Percentiles rank a stretch among this genome's conserved stretches.
phyloP scores from a whole-genome alignment of 2,888 invertebrate genomes.

The Oxycera nigricornis region DNA sequence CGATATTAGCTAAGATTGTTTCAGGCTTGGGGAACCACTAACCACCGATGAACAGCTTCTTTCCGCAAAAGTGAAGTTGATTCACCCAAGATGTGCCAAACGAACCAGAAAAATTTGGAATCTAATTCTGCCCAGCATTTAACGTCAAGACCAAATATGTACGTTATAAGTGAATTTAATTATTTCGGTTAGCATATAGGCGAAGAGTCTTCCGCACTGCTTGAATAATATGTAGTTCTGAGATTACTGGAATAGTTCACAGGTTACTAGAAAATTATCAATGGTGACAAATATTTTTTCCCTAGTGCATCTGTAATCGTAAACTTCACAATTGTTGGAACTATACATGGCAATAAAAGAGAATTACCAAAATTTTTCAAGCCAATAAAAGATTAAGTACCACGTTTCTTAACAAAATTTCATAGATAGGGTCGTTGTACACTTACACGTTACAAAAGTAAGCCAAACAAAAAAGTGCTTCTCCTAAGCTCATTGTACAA shows the following conservation, averaged over 20 bases:
- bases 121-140: neutral
- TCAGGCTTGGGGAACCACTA: neutral
- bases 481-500: neutral
- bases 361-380: neutral
- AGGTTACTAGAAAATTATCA: neutral
- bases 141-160: neutral
- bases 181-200: neutral
- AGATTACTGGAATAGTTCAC: neutral
- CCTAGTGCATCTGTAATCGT: neutral
- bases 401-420: neutral
- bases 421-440: neutral
- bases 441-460: neutral
- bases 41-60: neutral
- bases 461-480: neutral
- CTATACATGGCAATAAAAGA: neutral
- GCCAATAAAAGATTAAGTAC: neutral
- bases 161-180: neutral
- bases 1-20: constrained; percentile 21
- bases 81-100: neutral
- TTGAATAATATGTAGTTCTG: neutral
- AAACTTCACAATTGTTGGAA: neutral
- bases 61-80: neutral
- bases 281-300: neutral
- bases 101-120: neutral
- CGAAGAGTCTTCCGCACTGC: neutral